Evolutionary conservation across 64 coral and sea anemone species (phyloP).

Genomic region (Stylophora pistillata): DNA sequence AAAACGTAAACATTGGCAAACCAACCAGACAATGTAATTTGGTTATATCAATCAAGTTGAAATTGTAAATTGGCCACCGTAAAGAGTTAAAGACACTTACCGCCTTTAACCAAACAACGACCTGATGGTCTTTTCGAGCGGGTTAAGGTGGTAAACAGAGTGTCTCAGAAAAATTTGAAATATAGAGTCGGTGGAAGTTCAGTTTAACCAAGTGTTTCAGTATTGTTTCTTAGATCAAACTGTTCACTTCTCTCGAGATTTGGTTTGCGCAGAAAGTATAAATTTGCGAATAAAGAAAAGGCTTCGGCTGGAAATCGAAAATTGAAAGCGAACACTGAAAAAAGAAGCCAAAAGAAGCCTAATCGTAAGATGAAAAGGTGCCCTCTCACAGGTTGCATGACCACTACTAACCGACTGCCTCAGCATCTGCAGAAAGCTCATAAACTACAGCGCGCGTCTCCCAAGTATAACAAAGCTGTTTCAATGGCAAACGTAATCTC

Average conservation of each 20-base stretch:
- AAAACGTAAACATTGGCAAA: too few species aligned
- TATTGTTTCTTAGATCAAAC: too few species aligned
- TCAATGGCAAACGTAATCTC: neutral
- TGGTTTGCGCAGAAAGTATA: neutral
- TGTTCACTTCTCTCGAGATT: constrained; percentile 38
- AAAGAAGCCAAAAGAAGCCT: neutral
- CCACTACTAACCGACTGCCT: neutral
- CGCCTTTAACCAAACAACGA: too few species aligned
- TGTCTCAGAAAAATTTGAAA: too few species aligned
- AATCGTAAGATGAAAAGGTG: neutral
- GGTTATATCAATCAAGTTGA: too few species aligned
- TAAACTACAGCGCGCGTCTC: neutral
- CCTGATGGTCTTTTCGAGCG: too few species aligned
- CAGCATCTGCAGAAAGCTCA: constrained; percentile 1
- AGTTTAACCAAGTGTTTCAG: too few species aligned
- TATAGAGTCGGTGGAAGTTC: too few species aligned
- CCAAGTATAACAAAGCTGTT: neutral
- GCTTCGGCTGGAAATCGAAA: neutral
- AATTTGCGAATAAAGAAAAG: neutral
- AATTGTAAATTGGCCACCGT: too few species aligned
- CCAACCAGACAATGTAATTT: too few species aligned
- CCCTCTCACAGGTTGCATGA: neutral
- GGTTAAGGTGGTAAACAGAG: too few species aligned
- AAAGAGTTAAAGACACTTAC: too few species aligned
- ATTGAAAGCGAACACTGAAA: neutral